Evolutionary conservation across 2,113 vertebrate genomes (phyloP), one percentile per base, ranked within the genome.

Genomic region (Sebastes schlegelii): DNA sequence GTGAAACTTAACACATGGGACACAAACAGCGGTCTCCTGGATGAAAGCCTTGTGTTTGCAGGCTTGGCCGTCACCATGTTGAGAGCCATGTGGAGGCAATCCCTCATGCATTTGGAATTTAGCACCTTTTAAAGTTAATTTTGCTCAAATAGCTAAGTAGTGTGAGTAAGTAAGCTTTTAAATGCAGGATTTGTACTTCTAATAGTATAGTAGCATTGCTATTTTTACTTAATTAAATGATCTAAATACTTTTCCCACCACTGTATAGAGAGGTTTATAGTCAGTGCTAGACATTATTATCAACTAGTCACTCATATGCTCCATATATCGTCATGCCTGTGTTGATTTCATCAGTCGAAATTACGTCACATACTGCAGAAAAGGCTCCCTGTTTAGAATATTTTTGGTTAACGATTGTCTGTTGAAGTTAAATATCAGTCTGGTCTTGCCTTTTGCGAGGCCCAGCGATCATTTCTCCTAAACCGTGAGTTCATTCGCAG

Each of bases 401-500:
- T 85, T 65, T 76, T 75, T 26, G 43, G 89, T 92, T 86, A 84
- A 89, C 83, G 76, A 90, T 91, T 91, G 70, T 79, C 75, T 74
- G 63, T 74, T 17, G 60, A 86, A 60, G 88, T 91, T 46, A 86
- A 91, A 92, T 82, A 92, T 92, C 84, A 85, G 89, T 91, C 85
- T 76, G 54, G 80, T 89, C 79, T 86, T 88, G 87, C 78, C 85
- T 78, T 40, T 75, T 60, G 43, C 4, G 16, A 89, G 64, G 74
- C 43, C 51, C 49, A 17, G 55, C 21, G 48, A 80, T 86, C 80
- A 62, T 67, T 85, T 78, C 63, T 67, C 40, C 82, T 61, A 45
- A 86, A 80, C 71, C 79, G 70, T 83, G 70, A 88, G 88, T 91
- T 92, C 86, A 90, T 14, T 6, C 2, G 45, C 71, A 82, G 88